Evolutionary conservation across 2,888 invertebrate genomes (phyloP).

Genomic region (Cataglyphis rosenhaueri): DNA sequence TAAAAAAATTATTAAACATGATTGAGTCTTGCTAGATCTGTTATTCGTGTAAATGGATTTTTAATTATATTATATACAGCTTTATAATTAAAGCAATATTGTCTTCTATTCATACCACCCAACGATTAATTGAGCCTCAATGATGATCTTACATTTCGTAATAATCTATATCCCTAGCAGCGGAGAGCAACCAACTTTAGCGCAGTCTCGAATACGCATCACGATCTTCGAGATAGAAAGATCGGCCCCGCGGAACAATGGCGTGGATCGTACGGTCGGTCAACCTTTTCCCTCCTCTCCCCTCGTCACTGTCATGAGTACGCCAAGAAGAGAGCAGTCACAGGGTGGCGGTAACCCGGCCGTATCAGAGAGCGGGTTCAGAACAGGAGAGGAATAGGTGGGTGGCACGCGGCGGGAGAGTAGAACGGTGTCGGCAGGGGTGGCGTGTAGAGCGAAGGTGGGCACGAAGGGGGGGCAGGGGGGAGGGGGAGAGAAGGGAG

Average conservation of each 20-base stretch:
- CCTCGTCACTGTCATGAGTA: constrained; percentile 37
- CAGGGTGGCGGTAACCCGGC: constrained; percentile 69
- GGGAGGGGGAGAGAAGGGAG: constrained; percentile 42
- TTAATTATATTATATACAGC: not conserved
- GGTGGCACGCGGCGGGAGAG: constrained; percentile 58
- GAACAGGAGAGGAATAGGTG: constrained; percentile 52
- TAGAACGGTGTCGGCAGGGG: constrained; percentile 45
- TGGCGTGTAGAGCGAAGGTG: constrained; percentile 53
- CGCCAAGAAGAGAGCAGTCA: constrained; percentile 78
- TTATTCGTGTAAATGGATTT: not conserved
- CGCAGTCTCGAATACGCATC: not conserved
- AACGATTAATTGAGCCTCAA: not conserved
- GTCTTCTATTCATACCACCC: not conserved
- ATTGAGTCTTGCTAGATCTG: not conserved
- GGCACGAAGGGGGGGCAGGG: constrained; percentile 57
- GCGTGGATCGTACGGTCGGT: constrained; percentile 52
- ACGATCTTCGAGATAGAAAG: constrained; percentile 2
- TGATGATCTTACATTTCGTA: not conserved
- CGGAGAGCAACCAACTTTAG: not conserved
- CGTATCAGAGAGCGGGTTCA: constrained; percentile 47
- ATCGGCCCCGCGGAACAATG: constrained; percentile 42
- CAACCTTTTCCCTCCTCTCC: not conserved
- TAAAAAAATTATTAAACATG: not conserved
- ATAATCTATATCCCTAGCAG: not conserved
- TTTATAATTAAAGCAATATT: not conserved